Evolutionary conservation across 2,888 invertebrate species (phyloP).

Genomic region (Phrixothrix hirtus): DNA sequence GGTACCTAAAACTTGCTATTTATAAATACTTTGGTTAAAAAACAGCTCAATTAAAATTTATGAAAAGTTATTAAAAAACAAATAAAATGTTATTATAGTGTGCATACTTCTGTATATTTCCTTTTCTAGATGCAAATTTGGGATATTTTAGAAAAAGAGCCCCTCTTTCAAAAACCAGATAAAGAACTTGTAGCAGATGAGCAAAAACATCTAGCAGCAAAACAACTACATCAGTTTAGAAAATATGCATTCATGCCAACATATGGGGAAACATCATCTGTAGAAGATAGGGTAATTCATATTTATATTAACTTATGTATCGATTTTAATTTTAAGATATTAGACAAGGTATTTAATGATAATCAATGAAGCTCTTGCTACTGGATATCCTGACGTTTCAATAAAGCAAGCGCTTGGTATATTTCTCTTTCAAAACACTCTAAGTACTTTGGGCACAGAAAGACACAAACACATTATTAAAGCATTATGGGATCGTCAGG

Average conservation of each 20-base stretch:
- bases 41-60: no score
- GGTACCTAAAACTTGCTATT: no score
- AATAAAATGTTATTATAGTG: no score
- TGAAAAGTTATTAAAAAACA: no score
- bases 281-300: slow-evolving; percentile 17
- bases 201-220: slow-evolving; percentile 70
- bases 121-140: slow-evolving; percentile 84
- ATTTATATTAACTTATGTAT: background rate
- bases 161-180: slow-evolving; percentile 70
- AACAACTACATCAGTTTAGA: slow-evolving; percentile 69
- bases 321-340: slow-evolving; percentile 17
- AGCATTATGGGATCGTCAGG: slow-evolving; percentile 73
- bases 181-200: slow-evolving; percentile 70
- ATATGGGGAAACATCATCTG: slow-evolving; percentile 7
- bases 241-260: slow-evolving; percentile 66
- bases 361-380: slow-evolving; percentile 74
- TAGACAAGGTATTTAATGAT: slow-evolving; percentile 76
- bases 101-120: no score
- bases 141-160: slow-evolving; percentile 77
- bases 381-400: slow-evolving; percentile 72
- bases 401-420: slow-evolving; percentile 79
- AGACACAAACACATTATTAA: slow-evolving; percentile 71
- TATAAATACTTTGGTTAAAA: no score
- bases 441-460: slow-evolving; percentile 76
- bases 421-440: slow-evolving; percentile 73